Evolutionary conservation across 2,888 invertebrate genomes (phyloP).

Genomic region (Glyphotaelius pellucidus): DNA sequence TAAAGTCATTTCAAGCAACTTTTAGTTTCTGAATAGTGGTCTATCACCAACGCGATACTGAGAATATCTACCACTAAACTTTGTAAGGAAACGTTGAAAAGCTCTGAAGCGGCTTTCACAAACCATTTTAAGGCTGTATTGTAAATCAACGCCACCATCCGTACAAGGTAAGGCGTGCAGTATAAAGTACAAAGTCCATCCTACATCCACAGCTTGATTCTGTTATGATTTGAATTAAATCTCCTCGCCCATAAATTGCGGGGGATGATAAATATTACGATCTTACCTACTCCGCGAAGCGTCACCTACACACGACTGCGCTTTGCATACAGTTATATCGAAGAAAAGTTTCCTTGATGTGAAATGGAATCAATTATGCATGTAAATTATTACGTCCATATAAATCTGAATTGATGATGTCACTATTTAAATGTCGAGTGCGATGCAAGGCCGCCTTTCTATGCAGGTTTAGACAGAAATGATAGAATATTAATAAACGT

Average conservation of each 20-base stretch:
- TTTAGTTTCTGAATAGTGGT: too few species aligned
- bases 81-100: neutral
- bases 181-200: neutral
- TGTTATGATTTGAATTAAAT: slow-evolving; percentile 16
- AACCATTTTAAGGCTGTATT: neutral
- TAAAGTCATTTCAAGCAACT: too few species aligned
- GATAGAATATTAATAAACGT: neutral
- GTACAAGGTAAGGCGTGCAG: neutral
- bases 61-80: neutral
- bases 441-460: neutral
- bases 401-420: neutral
- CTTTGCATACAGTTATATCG: neutral
- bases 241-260: slow-evolving; percentile 22
- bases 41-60: too few species aligned
- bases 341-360: slow-evolving; percentile 7
- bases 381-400: neutral
- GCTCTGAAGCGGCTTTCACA: neutral
- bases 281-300: neutral
- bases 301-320: slow-evolving; percentile 13
- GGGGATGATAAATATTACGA: slow-evolving; percentile 14
- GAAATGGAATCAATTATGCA: slow-evolving; percentile 14
- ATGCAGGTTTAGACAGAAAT: neutral
- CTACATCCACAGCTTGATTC: neutral
- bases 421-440: neutral
- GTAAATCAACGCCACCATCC: neutral